Evolutionary conservation across 2,888 invertebrate genomes (phyloP), one percentile per base, ranked within the genome.

Genomic region (Cepaea hortensis): DNA sequence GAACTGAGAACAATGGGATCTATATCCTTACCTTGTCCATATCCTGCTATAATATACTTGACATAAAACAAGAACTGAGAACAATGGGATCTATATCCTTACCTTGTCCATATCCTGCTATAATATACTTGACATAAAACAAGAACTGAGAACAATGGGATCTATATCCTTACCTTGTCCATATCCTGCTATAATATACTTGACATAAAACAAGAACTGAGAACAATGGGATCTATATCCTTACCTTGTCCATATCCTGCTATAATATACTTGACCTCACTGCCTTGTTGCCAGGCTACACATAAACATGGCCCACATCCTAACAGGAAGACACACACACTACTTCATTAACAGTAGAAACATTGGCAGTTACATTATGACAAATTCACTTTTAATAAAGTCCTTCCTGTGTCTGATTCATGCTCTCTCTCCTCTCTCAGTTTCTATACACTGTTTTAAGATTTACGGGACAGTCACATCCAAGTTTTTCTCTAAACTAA

Each of bases 291-390:
- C 86, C 86, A 83, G 18, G 82, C 35, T 7, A 85, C 85, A 87
- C 76, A 50, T 73, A 87, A 23, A 70, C 85, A 87, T n/a, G 81
- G 85, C n/a, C 87, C 84, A 75, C 75, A 75, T 79, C 76, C 75
- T 79, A 70, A 15, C 9, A n/a, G 35, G 73, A 81, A 35, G 55
- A 46, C 20, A 62, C 11, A 77, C 15, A 18, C 1, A 35, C 5
- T 68, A 20, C 68, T 68, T 68, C 68, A 4, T 18, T 68, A 5
- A 68, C n/a, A 20, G n/a, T 15, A 11, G 68, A 68, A 18, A 68
- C 5, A 68, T 15, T 20, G 13, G 18, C 20, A 68, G n/a, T 20
- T 20, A 68, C 55, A 55, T 55, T 6, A 55, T 55, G 55, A 2
- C 6, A 55, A 11, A 55, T 6, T 55, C 11, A 55, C 6, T 9